Base-by-base conservation (phyloP, 92 coral and sea anemone species). In the Chrysogorgia sp. region DNA sequence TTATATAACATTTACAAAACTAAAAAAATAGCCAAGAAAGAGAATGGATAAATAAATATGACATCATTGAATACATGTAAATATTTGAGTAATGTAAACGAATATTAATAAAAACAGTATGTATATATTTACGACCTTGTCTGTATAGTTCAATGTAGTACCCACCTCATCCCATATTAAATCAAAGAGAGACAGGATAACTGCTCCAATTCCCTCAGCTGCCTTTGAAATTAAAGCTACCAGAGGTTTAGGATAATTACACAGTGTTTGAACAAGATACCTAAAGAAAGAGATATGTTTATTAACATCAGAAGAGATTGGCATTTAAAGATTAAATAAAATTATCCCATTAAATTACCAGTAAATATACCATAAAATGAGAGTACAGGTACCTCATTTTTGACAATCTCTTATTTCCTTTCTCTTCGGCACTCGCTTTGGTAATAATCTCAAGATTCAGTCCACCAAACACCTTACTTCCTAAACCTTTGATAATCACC, bases 121-220 rank as follows among this genome's bases (percentile, higher is more conserved):
- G n/a, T n/a, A n/a, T n/a, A n/a, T n/a, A n/a, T n/a, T n/a, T n/a
- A n/a, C n/a, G n/a, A n/a, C n/a, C n/a, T 20, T 13, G 43, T 31
- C 1, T 29, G 33, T 0, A 48, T 8, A 17, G 32, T 7, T 12
- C 0, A 6, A 75, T 21, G 14, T 21, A 7, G 15, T 33, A 20
- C 97, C 71, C 72, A 96, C 99, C 96, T 96, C 93, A 66, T 96
- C 97, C 86, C 99, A 96, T 32, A 96, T 96, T 90, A 96, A 86
- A 76, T 96, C 99, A 90, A 96, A 96, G 9, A 96, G 80, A 17
- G 97, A 90, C 15, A 89, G 89, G 15, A 96, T 79, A 81, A 85
- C 86, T 67, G 99, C 99, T 61, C 97, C 97, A n/a, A 96, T 80
- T 2, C 99, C 99, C 65, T 89, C 87, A 1, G 96, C 97, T 66